These are phyloP conservation scores for Leuciscus waleckii DNA, from an alignment of 2,797 vertebrate genomes.

Conservation along the genomic window DNA sequence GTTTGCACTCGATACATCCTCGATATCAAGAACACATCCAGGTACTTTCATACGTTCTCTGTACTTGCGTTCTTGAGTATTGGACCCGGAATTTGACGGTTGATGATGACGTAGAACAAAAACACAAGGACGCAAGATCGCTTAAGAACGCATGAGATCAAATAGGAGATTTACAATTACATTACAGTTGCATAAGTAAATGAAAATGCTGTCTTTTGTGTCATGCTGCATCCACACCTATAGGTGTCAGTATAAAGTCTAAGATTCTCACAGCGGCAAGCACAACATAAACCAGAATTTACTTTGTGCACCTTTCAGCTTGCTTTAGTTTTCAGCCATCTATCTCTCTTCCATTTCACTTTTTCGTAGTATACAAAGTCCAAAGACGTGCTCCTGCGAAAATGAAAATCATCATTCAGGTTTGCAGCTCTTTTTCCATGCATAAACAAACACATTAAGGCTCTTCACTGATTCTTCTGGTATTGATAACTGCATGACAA, in stretches of 20 bases:
- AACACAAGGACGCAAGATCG: background rate
- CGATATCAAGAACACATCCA: background rate
- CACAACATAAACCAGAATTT: background rate
- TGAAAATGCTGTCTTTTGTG: background rate
- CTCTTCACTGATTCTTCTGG: constrained; percentile 56
- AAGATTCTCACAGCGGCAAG: background rate
- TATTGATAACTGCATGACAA: constrained; percentile 58
- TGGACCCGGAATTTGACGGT: background rate
- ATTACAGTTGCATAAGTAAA: background rate
- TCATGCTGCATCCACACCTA: background rate
- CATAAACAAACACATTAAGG: constrained; percentile 59
- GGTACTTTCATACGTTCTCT: background rate
- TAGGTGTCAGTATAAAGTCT: background rate
- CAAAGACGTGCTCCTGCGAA: background rate
- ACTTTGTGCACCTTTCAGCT: background rate
- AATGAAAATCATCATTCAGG: constrained; percentile 18
- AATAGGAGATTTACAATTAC: background rate
- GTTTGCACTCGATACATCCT: background rate
- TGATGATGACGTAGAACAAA: background rate
- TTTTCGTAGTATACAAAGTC: background rate
- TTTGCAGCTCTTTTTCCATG: constrained; percentile 13
- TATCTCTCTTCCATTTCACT: background rate
- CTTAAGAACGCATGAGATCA: background rate
- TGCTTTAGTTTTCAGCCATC: background rate
- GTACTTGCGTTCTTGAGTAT: background rate